Evolutionary conservation across 1,140 invertebrate genomes (phyloP).

Genomic region (Mycetomoellerius zeteki): DNA sequence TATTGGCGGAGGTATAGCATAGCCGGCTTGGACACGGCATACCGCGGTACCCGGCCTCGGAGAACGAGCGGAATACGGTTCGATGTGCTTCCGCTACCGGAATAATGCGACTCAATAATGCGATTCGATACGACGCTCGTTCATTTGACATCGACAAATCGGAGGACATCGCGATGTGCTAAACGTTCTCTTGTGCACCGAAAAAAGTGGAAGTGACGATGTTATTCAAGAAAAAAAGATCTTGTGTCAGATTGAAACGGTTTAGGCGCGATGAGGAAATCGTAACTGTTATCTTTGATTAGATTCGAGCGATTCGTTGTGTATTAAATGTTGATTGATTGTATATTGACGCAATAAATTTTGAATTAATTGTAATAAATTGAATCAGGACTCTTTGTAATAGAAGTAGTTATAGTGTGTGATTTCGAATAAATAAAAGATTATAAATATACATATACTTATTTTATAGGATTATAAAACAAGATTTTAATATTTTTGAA

Average conservation of each 20-base stretch:
- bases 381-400: neutral
- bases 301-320: neutral
- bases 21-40: conserved; percentile 66
- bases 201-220: conserved; percentile 22
- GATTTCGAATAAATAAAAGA: neutral
- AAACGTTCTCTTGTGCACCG: neutral
- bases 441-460: neutral
- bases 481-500: neutral
- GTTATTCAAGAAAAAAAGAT: neutral
- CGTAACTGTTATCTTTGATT: neutral
- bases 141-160: neutral
- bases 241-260: neutral
- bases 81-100: conserved; percentile 69
- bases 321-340: neutral
- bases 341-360: neutral
- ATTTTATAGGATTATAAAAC: neutral
- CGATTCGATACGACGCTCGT: neutral
- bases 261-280: neutral
- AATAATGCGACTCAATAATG: neutral
- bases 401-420: neutral
- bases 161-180: neutral
- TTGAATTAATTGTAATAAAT: neutral
- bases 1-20: conserved; percentile 80
- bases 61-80: conserved; percentile 39
- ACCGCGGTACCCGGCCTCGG: conserved; percentile 48